A percentile compares a stretch with the other conserved stretches of the same genome.
These are phyloP conservation scores for Thymelicus sylvestris DNA, from an alignment of 2,888 invertebrate genomes.

Conservation along the genomic window DNA sequence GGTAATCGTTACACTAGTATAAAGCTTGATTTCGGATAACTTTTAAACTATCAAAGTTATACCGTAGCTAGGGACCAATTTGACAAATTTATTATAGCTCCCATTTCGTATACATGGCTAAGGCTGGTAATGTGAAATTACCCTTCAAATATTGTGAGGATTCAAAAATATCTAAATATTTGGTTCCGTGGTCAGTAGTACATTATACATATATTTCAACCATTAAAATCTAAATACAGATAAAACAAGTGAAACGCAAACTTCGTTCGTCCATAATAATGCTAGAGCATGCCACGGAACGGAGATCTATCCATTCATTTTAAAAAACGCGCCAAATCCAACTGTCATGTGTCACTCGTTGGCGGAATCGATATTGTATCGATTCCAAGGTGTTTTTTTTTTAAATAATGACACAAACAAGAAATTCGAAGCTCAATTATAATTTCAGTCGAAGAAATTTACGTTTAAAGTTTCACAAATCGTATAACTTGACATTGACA, in stretches of 20 bases:
- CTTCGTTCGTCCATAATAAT: constrained; percentile 18
- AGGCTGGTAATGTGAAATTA: constrained; percentile 85
- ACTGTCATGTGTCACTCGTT: constrained; percentile 37
- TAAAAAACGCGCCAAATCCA: constrained; percentile 41
- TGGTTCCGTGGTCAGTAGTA: constrained; percentile 52
- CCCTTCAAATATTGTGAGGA: constrained; percentile 64
- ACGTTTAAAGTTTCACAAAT: constrained; percentile 29
- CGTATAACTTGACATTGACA: constrained; percentile 39
- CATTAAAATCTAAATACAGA: constrained; percentile 41
- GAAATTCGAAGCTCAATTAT: constrained; percentile 37
- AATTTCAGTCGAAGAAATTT: constrained; percentile 37
- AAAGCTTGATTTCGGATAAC: constrained; percentile 78
- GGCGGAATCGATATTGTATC: constrained; percentile 3
- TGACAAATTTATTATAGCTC: constrained; percentile 68
- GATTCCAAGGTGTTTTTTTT: constrained; percentile 35
- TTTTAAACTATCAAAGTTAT: constrained; percentile 62
- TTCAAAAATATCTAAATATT: constrained; percentile 41
- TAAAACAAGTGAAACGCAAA: constrained; percentile 44
- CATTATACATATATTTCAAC: constrained; percentile 35
- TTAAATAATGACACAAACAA: constrained; percentile 23
- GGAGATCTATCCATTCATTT: constrained; percentile 17
- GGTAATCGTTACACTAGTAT: constrained; percentile 70
- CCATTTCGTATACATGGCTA: constrained; percentile 88
- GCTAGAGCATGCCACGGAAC: constrained; percentile 37
- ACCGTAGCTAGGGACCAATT: constrained; percentile 71